These are phyloP conservation scores for Lepidocyrtinus sp. DNA, from an alignment of 2,888 invertebrate genomes.

Conservation along the genomic window DNA sequence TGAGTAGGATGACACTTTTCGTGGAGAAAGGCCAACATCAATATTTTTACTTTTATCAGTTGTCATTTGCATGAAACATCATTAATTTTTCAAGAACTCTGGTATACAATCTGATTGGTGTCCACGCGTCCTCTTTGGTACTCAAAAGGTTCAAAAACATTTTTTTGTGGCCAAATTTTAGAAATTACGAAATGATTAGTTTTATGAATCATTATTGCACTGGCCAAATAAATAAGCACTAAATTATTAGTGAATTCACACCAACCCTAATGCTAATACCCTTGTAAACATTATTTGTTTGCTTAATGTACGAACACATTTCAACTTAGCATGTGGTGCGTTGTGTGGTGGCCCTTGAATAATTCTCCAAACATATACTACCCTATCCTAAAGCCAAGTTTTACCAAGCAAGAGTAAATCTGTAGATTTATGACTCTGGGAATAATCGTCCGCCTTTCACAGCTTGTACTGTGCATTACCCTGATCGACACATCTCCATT, in stretches of 20 bases:
- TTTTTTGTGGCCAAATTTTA: too few relatives aligned
- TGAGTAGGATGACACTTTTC: constrained; percentile 7
- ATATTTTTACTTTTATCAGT: constrained; percentile 38
- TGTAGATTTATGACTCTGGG: not conserved
- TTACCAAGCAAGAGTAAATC: too few relatives aligned
- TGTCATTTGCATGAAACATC: too few relatives aligned
- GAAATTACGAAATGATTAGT: too few relatives aligned
- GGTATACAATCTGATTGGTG: too few relatives aligned
- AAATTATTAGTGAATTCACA: constrained; percentile 36
- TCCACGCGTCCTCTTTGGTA: too few relatives aligned
- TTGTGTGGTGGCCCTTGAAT: constrained; percentile 22
- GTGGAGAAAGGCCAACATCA: constrained; percentile 39
- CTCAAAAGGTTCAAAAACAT: not conserved
- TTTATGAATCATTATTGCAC: constrained; percentile 15
- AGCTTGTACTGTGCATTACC: not conserved
- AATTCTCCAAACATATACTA: not conserved
- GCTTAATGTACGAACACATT: constrained; percentile 26
- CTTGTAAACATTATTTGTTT: constrained; percentile 31
- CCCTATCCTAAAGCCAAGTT: too few relatives aligned
- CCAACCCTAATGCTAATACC: constrained; percentile 37
- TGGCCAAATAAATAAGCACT: constrained; percentile 32
- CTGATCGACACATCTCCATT: too few relatives aligned
- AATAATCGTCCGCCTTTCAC: too few relatives aligned
- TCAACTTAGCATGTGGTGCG: not conserved
- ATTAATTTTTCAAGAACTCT: too few relatives aligned